phyloP scores from a whole-genome alignment of 2,113 vertebrate species.

The Erythrocercus mccallii region DNA sequence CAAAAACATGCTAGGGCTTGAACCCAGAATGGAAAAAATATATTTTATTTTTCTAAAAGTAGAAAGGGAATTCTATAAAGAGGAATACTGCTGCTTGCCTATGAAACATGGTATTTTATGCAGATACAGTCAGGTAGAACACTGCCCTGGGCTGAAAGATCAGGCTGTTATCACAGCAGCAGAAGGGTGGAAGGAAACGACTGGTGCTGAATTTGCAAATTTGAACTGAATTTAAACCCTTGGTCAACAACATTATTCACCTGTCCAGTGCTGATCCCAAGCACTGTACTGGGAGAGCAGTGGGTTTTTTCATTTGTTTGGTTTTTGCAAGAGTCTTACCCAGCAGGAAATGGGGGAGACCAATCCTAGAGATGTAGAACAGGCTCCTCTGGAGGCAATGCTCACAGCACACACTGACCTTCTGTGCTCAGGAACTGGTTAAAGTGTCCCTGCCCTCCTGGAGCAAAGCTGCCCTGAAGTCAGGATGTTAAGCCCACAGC shows the following conservation, averaged over 20 bases:
- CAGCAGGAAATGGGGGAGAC: background rate
- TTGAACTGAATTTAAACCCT: background rate
- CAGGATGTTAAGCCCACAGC: background rate
- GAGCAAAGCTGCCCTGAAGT: background rate
- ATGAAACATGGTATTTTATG: background rate
- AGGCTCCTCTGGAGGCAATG: background rate
- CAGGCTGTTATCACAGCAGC: background rate
- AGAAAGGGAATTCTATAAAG: background rate
- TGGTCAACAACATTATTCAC: background rate
- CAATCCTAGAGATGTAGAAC: background rate
- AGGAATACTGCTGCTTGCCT: background rate
- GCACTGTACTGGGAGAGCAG: background rate
- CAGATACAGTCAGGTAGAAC: background rate
- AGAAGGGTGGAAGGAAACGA: accelerated
- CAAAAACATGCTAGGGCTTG: background rate
- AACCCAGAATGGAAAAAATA: background rate
- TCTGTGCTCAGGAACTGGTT: background rate
- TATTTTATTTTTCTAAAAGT: background rate
- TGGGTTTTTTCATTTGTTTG: background rate
- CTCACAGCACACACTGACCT: background rate
- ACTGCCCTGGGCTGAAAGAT: background rate
- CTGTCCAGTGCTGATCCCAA: background rate
- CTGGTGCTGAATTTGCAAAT: background rate
- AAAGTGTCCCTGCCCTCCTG: background rate
- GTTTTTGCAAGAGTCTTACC: background rate